Evolutionary conservation across 2,113 vertebrate genomes (phyloP).

Genomic region (Craseonycteris thonglongyai): DNA sequence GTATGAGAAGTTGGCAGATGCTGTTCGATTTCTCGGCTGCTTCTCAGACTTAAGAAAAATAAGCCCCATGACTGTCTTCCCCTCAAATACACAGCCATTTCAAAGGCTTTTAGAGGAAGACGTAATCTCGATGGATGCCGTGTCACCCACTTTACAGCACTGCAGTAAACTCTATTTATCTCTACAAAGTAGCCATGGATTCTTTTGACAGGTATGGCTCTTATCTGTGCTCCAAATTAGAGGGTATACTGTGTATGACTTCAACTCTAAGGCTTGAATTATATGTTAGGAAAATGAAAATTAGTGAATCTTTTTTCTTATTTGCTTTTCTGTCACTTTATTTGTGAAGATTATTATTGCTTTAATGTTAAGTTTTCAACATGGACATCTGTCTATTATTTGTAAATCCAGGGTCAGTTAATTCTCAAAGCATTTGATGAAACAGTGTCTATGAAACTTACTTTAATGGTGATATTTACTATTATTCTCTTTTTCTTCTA

Average conservation of each 20-base stretch:
- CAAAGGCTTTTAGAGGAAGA: conserved; percentile 96
- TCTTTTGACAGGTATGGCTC: conserved; percentile 95
- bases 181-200: conserved; percentile 98
- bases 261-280: not conserved
- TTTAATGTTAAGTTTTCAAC: not conserved
- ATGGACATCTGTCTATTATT: not conserved
- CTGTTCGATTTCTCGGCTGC: conserved; percentile 95
- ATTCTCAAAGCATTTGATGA: not conserved
- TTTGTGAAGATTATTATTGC: not conserved
- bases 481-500: not conserved
- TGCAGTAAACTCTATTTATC: conserved; percentile 97
- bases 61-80: conserved; percentile 85
- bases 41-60: conserved; percentile 96
- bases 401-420: not conserved
- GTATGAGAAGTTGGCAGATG: conserved; percentile 98
- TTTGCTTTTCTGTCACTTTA: conserved; percentile 87
- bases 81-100: conserved; percentile 94
- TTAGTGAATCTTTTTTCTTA: conserved; percentile 90
- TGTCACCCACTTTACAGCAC: conserved; percentile 91
- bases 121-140: conserved; percentile 82
- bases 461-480: not conserved
- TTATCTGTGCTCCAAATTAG: not conserved
- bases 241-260: not conserved
- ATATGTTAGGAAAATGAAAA: conserved; percentile 11
- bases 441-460: not conserved